Conservation (phyloP, 2,888 invertebrate genomes). For the Dasysyrphus albostriatus region DNA sequence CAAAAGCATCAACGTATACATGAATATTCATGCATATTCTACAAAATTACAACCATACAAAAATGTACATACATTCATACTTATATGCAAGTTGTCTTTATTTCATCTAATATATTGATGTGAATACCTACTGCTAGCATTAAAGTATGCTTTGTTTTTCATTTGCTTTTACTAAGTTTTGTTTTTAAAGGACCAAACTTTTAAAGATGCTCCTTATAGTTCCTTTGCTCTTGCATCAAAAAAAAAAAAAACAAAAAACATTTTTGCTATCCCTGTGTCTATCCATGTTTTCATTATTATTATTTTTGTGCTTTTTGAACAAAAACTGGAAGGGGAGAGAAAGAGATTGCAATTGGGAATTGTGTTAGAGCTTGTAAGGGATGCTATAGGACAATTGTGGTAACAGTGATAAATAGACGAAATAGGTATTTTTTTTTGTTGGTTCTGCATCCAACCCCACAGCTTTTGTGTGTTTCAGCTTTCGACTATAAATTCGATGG, state of each 20-base stretch:
- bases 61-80: slow-evolving; percentile 21
- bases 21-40: slow-evolving; percentile 46
- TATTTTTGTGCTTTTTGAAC: slow-evolving; percentile 9
- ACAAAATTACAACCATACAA: slow-evolving; percentile 16
- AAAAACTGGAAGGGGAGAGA: slow-evolving; percentile 6
- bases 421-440: slow-evolving; percentile 33
- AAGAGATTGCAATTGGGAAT: slow-evolving; percentile 64
- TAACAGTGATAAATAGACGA: slow-evolving; percentile 72
- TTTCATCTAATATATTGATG: slow-evolving; percentile 47
- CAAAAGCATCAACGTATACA: slow-evolving; percentile 40
- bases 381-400: slow-evolving; percentile 72
- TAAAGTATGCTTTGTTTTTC: slow-evolving; percentile 51
- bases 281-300: slow-evolving; percentile 13
- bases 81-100: slow-evolving; percentile 23
- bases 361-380: slow-evolving; percentile 69
- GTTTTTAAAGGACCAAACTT: slow-evolving; percentile 28
- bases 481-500: slow-evolving; percentile 47
- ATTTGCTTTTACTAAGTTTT: slow-evolving; percentile 32
- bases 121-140: slow-evolving; percentile 1
- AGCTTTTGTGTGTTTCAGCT: slow-evolving; percentile 23
- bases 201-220: slow-evolving; percentile 43
- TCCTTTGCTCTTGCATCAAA: slow-evolving; percentile 33
- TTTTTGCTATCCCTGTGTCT: background rate
- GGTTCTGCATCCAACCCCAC: background rate
- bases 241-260: slow-evolving; percentile 8